Percentiles rank a stretch among this genome's conserved stretches.
phyloP scores from a whole-genome alignment of 1,140 invertebrate genomes.

The Sesamia nonagrioides region DNA sequence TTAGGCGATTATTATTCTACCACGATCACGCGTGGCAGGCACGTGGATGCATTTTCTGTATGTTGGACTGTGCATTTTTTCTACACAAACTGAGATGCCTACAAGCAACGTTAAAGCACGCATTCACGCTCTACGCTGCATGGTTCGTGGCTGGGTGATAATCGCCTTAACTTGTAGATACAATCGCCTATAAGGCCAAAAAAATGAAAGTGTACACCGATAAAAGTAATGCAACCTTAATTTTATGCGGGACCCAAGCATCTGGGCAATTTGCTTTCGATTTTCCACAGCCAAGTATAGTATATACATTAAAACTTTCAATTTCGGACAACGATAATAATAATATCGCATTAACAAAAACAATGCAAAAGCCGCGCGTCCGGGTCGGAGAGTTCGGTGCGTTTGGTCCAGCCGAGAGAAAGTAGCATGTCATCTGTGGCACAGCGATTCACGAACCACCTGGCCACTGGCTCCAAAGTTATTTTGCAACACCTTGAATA shows the following conservation, averaged over 20 bases:
- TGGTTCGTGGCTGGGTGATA: too few relatives aligned
- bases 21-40: too few relatives aligned
- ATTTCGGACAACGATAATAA: slow-evolving; percentile 75
- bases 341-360: slow-evolving; percentile 80
- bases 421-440: slow-evolving; percentile 74
- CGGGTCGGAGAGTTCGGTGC: slow-evolving; percentile 66
- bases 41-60: too few relatives aligned
- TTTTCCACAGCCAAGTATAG: slow-evolving; percentile 68
- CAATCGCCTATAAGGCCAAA: slow-evolving; percentile 48
- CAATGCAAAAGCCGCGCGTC: slow-evolving; percentile 75
- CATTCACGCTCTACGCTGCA: too few relatives aligned
- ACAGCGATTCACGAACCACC: slow-evolving; percentile 47
- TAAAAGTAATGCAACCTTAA: slow-evolving; percentile 60
- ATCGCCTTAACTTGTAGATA: slow-evolving; percentile 42
- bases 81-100: too few relatives aligned
- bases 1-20: too few relatives aligned
- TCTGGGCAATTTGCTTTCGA: slow-evolving; percentile 68
- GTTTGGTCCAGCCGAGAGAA: slow-evolving; percentile 71
- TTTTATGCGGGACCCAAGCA: slow-evolving; percentile 40
- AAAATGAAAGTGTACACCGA: slow-evolving; percentile 56
- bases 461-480: slow-evolving; percentile 53
- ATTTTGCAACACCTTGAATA: slow-evolving; percentile 73
- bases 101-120: too few relatives aligned
- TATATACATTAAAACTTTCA: slow-evolving; percentile 77
- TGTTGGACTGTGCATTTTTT: too few relatives aligned